phyloP scores from a whole-genome alignment of 2,797 vertebrate genomes.

The Psittacula derbiana region DNA sequence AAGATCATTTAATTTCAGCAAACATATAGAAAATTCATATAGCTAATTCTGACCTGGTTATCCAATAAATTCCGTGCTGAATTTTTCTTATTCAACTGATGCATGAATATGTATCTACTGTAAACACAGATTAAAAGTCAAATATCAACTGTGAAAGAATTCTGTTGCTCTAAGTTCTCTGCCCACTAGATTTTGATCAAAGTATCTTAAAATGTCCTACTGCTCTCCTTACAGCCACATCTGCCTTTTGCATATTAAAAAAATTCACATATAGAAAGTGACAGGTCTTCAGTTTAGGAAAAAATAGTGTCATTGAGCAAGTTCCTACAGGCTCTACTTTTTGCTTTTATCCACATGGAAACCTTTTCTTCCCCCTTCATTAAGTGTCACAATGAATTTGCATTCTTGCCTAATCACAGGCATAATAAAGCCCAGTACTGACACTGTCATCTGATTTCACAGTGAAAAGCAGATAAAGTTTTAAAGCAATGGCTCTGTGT shows the following conservation, averaged over 20 bases:
- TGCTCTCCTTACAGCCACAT: not conserved
- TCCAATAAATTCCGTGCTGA: not conserved
- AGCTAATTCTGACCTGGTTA: not conserved
- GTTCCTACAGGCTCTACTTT: not conserved
- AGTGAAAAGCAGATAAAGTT: not conserved
- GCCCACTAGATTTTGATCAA: not conserved
- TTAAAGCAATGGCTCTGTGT: not conserved
- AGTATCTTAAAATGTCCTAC: not conserved
- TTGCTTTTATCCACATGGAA: not conserved
- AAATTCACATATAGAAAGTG: not conserved
- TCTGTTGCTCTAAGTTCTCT: not conserved
- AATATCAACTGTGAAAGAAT: not conserved
- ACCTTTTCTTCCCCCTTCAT: not conserved
- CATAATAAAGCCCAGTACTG: not conserved
- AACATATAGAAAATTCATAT: not conserved
- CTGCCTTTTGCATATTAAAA: not conserved
- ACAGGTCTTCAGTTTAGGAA: not conserved
- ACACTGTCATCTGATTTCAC: not conserved
- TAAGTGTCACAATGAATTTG: not conserved
- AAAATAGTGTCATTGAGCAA: not conserved
- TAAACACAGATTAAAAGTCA: not conserved
- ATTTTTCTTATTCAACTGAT: not conserved
- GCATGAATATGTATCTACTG: not conserved
- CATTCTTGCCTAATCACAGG: not conserved
- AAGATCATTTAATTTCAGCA: not conserved